Percentiles rank a stretch among this genome's conserved stretches.
Evolutionary conservation across 1,140 invertebrate species (phyloP).

Genomic region (Drosophila eugracilis): DNA sequence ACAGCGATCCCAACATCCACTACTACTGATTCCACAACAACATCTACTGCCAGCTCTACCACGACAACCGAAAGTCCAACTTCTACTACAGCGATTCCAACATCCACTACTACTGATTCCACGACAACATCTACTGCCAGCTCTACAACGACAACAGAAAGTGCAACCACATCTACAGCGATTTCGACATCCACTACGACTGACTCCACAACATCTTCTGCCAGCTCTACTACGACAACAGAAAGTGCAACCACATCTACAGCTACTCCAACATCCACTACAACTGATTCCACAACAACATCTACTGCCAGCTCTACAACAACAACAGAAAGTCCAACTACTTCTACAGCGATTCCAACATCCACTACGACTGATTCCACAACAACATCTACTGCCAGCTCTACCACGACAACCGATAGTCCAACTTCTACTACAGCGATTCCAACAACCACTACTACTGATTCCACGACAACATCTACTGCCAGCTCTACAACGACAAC

Average conservation of each 20-base stretch:
- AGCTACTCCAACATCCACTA: too few species aligned
- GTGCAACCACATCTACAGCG: neutral
- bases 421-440: too few species aligned
- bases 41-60: neutral
- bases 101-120: neutral
- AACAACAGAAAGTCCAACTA: neutral
- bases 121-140: too few species aligned
- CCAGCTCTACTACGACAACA: neutral
- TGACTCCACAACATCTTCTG: neutral
- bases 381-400: neutral
- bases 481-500: neutral
- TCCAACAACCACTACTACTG: neutral
- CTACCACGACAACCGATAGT: neutral
- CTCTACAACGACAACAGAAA: neutral
- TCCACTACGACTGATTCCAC: neutral
- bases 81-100: too few species aligned
- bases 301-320: constrained; percentile 4
- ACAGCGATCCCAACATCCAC: too few species aligned
- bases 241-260: too few species aligned
- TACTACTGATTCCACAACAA: neutral
- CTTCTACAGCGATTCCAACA: too few species aligned
- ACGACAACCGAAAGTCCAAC: neutral
- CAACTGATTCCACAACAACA: neutral
- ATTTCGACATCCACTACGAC: neutral
- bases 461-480: neutral